Conservation (phyloP, 2,888 invertebrate species). For the Chymomyza amoena region DNA sequence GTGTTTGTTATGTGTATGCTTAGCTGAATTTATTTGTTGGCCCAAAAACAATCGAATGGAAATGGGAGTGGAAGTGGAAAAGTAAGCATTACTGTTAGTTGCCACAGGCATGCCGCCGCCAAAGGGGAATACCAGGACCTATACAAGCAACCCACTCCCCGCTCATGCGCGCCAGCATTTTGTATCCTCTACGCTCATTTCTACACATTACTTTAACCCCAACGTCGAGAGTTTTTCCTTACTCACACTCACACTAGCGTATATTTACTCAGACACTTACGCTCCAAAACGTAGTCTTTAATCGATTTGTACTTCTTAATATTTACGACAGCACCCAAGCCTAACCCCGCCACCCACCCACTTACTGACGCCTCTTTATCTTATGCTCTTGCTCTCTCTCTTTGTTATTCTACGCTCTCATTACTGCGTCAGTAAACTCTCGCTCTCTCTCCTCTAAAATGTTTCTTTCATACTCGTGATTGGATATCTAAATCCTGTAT, state of each 20-base stretch:
- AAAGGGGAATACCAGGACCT: constrained; percentile 59
- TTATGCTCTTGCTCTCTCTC: constrained; percentile 11
- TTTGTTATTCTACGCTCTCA: not conserved
- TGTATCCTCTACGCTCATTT: constrained; percentile 25
- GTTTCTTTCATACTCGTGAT: constrained; percentile 60
- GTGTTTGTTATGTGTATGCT: constrained; percentile 38
- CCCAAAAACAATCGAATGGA: constrained; percentile 55
- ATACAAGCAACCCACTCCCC: constrained; percentile 58
- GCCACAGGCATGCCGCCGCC: constrained; percentile 25
- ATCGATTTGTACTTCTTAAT: constrained; percentile 73
- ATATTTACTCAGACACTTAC: constrained; percentile 31
- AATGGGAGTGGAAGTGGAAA: constrained; percentile 25
- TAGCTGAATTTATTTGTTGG: constrained; percentile 66
- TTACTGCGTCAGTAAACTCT: constrained; percentile 12
- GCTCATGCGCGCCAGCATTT: constrained; percentile 55
- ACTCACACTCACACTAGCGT: constrained; percentile 11
- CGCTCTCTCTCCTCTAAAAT: constrained; percentile 50
- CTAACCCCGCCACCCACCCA: not conserved
- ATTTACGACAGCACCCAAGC: constrained; percentile 54
- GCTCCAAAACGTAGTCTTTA: constrained; percentile 62
- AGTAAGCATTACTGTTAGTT: constrained; percentile 11
- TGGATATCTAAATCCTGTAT: constrained; percentile 71
- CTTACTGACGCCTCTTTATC: constrained; percentile 18
- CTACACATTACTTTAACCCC: constrained; percentile 44
- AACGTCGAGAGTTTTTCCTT: constrained; percentile 46